Evolutionary conservation across 1,140 invertebrate species (phyloP), one percentile per base, ranked within the genome.

Genomic region (Subanguina moxae): DNA sequence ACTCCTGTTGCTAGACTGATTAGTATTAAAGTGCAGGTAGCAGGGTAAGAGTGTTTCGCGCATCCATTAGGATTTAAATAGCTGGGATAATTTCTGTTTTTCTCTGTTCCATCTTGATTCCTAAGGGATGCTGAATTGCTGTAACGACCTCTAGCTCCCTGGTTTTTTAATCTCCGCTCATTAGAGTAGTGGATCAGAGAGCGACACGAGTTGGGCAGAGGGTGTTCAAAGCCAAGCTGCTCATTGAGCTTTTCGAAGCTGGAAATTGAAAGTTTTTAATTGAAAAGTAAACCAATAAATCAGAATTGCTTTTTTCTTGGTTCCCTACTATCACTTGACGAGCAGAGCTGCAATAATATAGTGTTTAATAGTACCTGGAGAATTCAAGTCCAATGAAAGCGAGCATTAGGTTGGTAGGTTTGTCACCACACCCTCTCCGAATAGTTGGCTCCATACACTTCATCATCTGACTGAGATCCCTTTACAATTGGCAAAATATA

Each of bases 301-400:
- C n/a, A n/a, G n/a, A n/a, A n/a, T n/a, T n/a, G n/a, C n/a, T n/a
- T n/a, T n/a, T n/a, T n/a, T n/a, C n/a, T n/a, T n/a, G n/a, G n/a
- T n/a, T n/a, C n/a, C n/a, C n/a, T n/a, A n/a, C n/a, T n/a, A n/a
- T n/a, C n/a, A n/a, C n/a, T n/a, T n/a, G n/a, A n/a, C n/a, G n/a
- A n/a, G n/a, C n/a, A n/a, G n/a, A n/a, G n/a, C n/a, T n/a, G n/a
- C n/a, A n/a, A n/a, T n/a, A n/a, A n/a, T n/a, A n/a, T n/a, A n/a
- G n/a, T n/a, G n/a, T n/a, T n/a, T n/a, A 38, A 38, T 38, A n/a
- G 0, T 67, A 67, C 65, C 65, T 70, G 17, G 68, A 68, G 48
- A 70, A 70, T 70, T 70, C 68, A 21, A 70, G 27, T 21, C 68
- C 68, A 61, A 70, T 70, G 45, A 70, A 70, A 48, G 38, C 69